phyloP scores from a whole-genome alignment of 2,888 invertebrate species.

The Nezara viridula region DNA sequence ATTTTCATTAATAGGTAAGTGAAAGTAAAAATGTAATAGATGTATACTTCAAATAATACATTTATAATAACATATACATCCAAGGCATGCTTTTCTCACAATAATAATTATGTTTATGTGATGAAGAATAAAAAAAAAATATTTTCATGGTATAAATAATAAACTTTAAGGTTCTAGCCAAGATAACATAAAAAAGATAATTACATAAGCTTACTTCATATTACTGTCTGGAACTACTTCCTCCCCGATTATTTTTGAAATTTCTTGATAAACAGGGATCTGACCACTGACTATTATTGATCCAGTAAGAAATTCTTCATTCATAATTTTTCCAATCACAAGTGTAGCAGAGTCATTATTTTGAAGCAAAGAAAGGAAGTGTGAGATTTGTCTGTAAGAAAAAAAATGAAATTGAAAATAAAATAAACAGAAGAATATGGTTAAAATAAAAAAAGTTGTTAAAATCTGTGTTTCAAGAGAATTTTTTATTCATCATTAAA shows the following conservation, averaged over 20 bases:
- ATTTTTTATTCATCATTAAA: no score
- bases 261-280: background rate
- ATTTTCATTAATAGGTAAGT: no score
- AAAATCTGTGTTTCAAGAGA: no score
- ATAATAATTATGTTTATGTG: no score
- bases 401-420: background rate
- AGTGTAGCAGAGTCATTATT: background rate
- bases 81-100: no score
- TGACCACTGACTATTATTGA: background rate
- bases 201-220: constrained; percentile 1
- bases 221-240: background rate
- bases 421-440: background rate
- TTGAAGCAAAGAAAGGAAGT: constrained; percentile 31
- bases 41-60: no score
- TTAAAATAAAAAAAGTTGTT: background rate
- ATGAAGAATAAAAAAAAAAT: no score
- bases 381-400: background rate
- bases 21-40: no score
- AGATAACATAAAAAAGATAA: background rate
- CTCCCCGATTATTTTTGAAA: constrained; percentile 43
- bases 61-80: no score
- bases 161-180: background rate
- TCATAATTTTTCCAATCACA: constrained; percentile 47
- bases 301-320: constrained; percentile 54
- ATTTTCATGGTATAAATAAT: no score